Conservation (phyloP, 2,113 vertebrate genomes). For the Hymenochirus boettgeri region DNA sequence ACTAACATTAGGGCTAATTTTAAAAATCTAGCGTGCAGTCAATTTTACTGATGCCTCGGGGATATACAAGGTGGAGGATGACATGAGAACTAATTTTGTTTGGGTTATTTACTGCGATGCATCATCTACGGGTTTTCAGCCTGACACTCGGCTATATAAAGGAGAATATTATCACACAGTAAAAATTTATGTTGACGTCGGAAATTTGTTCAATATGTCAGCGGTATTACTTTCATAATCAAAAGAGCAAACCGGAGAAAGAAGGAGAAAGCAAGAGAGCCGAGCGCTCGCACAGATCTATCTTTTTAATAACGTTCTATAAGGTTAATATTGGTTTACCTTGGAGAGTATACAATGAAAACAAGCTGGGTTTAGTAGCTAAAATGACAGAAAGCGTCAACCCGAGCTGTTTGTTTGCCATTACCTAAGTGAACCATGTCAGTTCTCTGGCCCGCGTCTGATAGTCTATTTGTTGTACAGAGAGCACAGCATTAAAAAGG, state of each 20-base stretch:
- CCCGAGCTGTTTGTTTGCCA: conserved; percentile 80
- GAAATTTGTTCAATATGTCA: conserved; percentile 84
- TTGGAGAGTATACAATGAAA: conserved; percentile 86
- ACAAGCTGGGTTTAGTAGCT: conserved; percentile 73
- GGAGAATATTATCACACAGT: conserved; percentile 80
- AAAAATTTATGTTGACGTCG: conserved; percentile 89
- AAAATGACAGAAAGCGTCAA: conserved; percentile 77
- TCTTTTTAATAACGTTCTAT: conserved; percentile 96
- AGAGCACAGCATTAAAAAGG: conserved; percentile 68
- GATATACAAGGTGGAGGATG: conserved; percentile 90
- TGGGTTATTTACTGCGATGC: conserved; percentile 98
- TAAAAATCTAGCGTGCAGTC: conserved; percentile 98
- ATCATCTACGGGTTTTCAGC: conserved; percentile 86
- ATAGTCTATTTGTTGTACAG: conserved; percentile 94
- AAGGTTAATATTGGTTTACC: conserved; percentile 98
- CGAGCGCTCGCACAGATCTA: conserved; percentile 85
- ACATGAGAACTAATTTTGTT: conserved; percentile 95
- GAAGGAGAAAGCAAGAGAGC: conserved; percentile 65
- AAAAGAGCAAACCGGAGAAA: conserved; percentile 76
- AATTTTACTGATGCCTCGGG: conserved; percentile 94
- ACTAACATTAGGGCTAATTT: conserved; percentile 98
- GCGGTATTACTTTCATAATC: conserved; percentile 84
- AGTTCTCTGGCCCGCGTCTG: conserved; percentile 84
- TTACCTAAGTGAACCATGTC: conserved; percentile 84
- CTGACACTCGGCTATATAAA: conserved; percentile 87